Evolutionary conservation across 2,888 invertebrate species (phyloP).

Genomic region (Agrenia bidenticulata): DNA sequence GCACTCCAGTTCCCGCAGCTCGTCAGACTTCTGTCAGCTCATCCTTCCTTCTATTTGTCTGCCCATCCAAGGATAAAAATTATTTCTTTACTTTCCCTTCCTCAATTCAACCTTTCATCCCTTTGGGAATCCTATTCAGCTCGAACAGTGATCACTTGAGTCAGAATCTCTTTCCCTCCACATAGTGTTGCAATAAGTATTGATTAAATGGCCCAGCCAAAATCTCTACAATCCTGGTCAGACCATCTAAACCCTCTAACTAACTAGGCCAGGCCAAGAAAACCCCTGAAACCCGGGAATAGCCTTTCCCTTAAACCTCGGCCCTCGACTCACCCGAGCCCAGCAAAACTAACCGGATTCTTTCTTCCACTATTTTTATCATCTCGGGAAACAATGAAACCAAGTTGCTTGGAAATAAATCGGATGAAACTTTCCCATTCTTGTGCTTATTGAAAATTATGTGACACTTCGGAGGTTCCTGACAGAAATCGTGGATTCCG

Average conservation of each 20-base stretch:
- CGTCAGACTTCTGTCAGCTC: slow-evolving; percentile 41
- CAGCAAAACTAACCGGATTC: neutral
- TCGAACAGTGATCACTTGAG: slow-evolving; percentile 6
- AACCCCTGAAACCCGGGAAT: no score
- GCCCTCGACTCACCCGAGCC: neutral
- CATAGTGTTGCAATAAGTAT: slow-evolving; percentile 23
- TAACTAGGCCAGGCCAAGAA: no score
- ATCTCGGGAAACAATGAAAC: neutral
- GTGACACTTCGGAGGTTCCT: neutral
- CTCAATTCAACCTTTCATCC: slow-evolving; percentile 17
- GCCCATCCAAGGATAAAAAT: slow-evolving; percentile 42
- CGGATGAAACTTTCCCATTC: slow-evolving; percentile 1
- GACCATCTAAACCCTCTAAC: neutral
- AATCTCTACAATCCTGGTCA: slow-evolving; percentile 3
- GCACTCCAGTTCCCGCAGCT: slow-evolving; percentile 22
- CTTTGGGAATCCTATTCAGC: slow-evolving; percentile 20
- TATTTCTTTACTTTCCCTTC: slow-evolving; percentile 39
- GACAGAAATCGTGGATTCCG: neutral
- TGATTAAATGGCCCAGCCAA: slow-evolving; percentile 33
- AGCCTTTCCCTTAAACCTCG: no score
- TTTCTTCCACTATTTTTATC: neutral
- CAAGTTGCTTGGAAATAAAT: slow-evolving; percentile 1
- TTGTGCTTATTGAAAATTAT: slow-evolving; percentile 9
- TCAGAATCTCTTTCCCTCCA: neutral
- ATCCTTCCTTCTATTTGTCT: slow-evolving; percentile 38